Percentiles rank a stretch among this genome's conserved stretches.
phyloP scores from a whole-genome alignment of 1,140 invertebrate species.

The Lepeophtheirus salmonis region DNA sequence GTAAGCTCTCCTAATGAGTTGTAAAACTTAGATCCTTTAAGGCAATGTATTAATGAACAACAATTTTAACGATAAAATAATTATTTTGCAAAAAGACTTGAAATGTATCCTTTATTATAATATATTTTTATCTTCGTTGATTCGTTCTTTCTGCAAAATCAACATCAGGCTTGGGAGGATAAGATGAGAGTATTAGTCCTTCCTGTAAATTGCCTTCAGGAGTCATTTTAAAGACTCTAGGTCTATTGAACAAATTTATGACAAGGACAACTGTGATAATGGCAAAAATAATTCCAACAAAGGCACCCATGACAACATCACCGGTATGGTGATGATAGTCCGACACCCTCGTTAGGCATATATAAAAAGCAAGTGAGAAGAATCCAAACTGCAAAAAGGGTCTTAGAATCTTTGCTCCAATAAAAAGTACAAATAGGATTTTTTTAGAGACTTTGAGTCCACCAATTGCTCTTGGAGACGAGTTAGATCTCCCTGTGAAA shows the following conservation, averaged over 20 bases:
- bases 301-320: constrained; percentile 36
- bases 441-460: not conserved
- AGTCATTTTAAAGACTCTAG: not conserved
- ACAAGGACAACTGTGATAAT: constrained; percentile 11
- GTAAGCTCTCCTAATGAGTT: no score
- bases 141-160: not conserved
- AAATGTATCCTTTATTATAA: no score
- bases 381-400: constrained; percentile 29
- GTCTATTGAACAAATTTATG: constrained; percentile 15
- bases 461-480: not conserved
- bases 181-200: not conserved
- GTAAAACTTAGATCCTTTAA: no score
- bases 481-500: not conserved
- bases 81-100: no score
- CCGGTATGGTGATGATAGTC: constrained; percentile 43
- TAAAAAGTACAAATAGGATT: not conserved
- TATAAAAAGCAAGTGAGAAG: constrained; percentile 27
- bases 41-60: no score
- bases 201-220: not conserved
- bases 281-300: constrained; percentile 13
- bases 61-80: no score
- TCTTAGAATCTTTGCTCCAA: constrained; percentile 24
- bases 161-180: not conserved
- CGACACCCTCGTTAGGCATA: constrained; percentile 31
- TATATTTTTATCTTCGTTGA: not conserved